Evolutionary conservation across 2,797 vertebrate genomes (phyloP).

Genomic region (Sebastiscus albofasciatus): DNA sequence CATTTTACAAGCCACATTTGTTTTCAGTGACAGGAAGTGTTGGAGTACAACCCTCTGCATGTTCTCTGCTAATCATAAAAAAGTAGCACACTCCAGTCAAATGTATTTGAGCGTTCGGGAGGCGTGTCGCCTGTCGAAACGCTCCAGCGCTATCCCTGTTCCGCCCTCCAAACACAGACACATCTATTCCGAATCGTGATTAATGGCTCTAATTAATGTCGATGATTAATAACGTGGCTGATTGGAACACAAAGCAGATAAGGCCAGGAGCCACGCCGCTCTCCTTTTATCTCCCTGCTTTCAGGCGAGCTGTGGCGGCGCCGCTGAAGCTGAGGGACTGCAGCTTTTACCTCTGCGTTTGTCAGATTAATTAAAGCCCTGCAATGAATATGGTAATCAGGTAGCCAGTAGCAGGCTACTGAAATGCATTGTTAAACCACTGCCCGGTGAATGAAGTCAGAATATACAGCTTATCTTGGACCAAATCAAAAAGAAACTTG

Average conservation of each 20-base stretch:
- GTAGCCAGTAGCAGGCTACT: conserved; percentile 37
- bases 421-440: conserved; percentile 41
- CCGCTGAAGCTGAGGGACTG: conserved; percentile 56
- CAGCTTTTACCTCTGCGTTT: conserved; percentile 77
- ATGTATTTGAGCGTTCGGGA: conserved; percentile 47
- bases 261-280: conserved; percentile 73
- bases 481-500: conserved; percentile 29
- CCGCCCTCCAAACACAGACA: conserved; percentile 68
- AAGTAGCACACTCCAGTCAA: conserved; percentile 44
- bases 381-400: conserved; percentile 84
- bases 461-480: conserved; percentile 32
- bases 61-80: conserved; percentile 54
- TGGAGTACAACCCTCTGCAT: conserved; percentile 30
- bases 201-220: conserved; percentile 85
- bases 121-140: conserved; percentile 62
- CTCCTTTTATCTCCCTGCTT: conserved; percentile 81
- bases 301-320: conserved; percentile 71
- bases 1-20: conserved; percentile 54
- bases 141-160: conserved; percentile 62
- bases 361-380: conserved; percentile 82
- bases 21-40: conserved; percentile 55
- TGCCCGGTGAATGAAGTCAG: conserved; percentile 38
- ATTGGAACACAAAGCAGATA: conserved; percentile 82
- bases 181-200: conserved; percentile 81
- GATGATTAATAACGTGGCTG: conserved; percentile 82